These are phyloP conservation scores for Falco concolor DNA, from an alignment of 2,797 vertebrate species.

Conservation along the genomic window DNA sequence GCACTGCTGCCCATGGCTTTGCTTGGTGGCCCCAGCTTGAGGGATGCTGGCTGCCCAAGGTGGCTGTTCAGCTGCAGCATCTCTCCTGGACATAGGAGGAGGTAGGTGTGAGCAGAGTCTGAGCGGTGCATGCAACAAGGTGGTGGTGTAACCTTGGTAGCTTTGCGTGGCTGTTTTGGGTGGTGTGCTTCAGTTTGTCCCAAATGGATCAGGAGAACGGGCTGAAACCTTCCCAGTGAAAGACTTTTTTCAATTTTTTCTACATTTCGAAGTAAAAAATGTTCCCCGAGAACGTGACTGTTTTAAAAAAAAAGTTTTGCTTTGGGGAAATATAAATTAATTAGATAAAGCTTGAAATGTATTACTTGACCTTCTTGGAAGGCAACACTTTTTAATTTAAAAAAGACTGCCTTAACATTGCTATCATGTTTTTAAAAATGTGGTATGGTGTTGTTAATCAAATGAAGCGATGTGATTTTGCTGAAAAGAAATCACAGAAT, in stretches of 20 bases:
- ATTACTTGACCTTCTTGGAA: neutral
- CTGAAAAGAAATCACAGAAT: neutral
- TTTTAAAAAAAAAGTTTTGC: neutral
- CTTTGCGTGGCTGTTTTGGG: neutral
- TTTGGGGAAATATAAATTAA: neutral
- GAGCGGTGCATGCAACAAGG: neutral
- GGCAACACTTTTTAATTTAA: neutral
- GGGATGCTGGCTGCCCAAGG: neutral
- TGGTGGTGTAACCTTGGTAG: neutral
- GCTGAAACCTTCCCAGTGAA: neutral
- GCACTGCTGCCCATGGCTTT: neutral
- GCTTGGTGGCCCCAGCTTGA: neutral
- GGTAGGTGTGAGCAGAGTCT: neutral
- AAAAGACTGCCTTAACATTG: neutral
- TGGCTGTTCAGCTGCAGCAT: neutral
- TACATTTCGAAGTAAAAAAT: neutral
- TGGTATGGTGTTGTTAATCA: neutral
- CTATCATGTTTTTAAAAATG: neutral
- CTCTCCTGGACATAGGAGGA: neutral
- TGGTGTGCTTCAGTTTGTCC: neutral
- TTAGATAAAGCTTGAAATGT: neutral
- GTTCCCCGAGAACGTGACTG: fast-evolving
- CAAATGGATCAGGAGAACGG: neutral
- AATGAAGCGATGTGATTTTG: neutral
- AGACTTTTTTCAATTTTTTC: neutral